Evolutionary conservation across 2,888 invertebrate species (phyloP).

Genomic region (Pyrrhosoma nymphula): DNA sequence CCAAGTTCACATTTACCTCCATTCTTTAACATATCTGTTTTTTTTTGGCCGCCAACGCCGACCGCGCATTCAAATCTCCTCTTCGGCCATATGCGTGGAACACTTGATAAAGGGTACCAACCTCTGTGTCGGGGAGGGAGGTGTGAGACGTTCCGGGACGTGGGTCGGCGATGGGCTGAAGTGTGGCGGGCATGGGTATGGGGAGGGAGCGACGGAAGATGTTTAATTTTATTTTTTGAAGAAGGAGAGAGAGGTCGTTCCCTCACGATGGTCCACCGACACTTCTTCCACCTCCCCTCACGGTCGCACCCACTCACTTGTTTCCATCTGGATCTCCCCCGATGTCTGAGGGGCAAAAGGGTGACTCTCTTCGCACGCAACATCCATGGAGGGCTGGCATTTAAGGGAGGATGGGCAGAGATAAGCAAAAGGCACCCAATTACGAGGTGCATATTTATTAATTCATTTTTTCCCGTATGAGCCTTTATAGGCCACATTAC

Average conservation of each 20-base stretch:
- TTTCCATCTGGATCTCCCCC: not conserved
- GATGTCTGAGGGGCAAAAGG: not conserved
- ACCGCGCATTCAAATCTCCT: too few relatives aligned
- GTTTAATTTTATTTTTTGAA: not conserved
- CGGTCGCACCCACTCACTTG: not conserved
- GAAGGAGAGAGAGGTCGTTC: not conserved
- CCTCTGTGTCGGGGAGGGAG: not conserved
- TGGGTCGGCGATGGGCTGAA: too few relatives aligned
- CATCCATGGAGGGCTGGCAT: not conserved
- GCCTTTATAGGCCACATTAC: too few relatives aligned
- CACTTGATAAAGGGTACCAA: not conserved
- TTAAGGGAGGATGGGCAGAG: not conserved
- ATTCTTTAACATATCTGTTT: not conserved
- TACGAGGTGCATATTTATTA: too few relatives aligned
- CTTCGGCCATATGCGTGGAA: too few relatives aligned
- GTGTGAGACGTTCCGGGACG: not conserved
- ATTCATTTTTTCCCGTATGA: too few relatives aligned
- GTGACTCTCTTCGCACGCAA: not conserved
- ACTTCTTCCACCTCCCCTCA: not conserved
- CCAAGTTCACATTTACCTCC: not conserved
- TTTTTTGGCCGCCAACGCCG: not conserved
- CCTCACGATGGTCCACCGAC: not conserved
- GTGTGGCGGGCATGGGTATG: not conserved
- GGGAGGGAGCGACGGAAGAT: not conserved
- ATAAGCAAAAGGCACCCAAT: too few relatives aligned